Conservation (phyloP, 2,797 vertebrate genomes). For the Nyctalus aviator region DNA sequence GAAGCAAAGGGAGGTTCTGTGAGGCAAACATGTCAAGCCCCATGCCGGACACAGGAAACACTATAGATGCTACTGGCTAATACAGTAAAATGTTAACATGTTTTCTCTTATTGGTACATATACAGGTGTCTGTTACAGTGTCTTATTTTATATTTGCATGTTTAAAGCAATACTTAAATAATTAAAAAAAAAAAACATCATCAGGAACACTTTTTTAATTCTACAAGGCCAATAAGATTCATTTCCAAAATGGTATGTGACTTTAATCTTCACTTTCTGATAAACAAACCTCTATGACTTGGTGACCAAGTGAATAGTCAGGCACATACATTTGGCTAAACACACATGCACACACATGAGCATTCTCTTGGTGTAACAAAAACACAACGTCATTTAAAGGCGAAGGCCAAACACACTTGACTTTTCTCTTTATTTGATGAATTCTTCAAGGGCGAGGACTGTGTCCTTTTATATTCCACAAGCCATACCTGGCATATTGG, state of each 20-base stretch:
- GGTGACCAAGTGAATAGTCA: neutral
- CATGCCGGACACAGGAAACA: neutral
- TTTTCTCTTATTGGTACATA: neutral
- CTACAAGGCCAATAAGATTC: neutral
- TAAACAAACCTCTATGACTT: neutral
- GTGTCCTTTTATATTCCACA: constrained; percentile 30
- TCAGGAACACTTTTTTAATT: neutral
- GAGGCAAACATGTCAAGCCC: neutral
- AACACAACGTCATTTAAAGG: neutral
- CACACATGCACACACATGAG: neutral
- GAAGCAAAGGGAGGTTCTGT: neutral
- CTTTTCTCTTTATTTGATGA: constrained; percentile 50
- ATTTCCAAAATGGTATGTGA: neutral
- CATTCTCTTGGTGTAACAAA: neutral
- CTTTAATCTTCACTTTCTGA: constrained; percentile 21
- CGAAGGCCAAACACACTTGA: neutral
- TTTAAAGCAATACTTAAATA: constrained; percentile 3
- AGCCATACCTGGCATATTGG: neutral
- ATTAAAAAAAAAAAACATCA: neutral
- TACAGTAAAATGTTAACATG: neutral
- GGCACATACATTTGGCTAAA: neutral
- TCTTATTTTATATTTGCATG: neutral
- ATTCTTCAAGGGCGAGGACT: constrained; percentile 16
- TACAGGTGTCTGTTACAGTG: neutral
- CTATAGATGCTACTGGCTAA: neutral